Base-by-base conservation (phyloP, 2,888 invertebrate genomes). In the Parasteatoda lunata region DNA sequence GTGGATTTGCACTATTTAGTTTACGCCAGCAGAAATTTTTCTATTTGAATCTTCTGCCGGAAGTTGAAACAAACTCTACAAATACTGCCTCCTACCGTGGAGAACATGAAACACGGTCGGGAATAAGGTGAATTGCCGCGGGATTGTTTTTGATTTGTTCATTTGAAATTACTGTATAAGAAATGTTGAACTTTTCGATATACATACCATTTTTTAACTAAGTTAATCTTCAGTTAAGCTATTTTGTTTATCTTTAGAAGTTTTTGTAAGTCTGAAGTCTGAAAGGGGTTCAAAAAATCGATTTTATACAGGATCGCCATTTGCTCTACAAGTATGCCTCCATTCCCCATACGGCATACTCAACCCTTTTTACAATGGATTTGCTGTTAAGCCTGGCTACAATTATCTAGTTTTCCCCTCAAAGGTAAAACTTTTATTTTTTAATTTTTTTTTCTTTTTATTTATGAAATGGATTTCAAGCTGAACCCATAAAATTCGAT, bases 341-440 rank as follows among this genome's bases (percentile, higher is more conserved):
- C 87, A 87, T 64, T 75, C n/a, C 47, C 87, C 87, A 15, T 82
- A 78, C 3, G 54, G 59, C 0, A 48, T 78, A 2, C 45, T 88
- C 4, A 88, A 88, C 9, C 88, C 88, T 7, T 88, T 88, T 47
- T 65, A 65, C 13, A 64, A 80, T 30, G 88, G 88, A 8, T 88
- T 88, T 48, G 66, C 79, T 9, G 54, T 88, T 11, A 83, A 88
- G 13, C 83, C 88, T 13, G 81, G 87, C 9, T 77, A 81, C 30
- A 87, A 87, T 48, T 87, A 87, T 49, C 77, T 73, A 9, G 68
- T 87, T 11, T 82, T 82, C 51, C 87, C 82, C 7, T 69, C 87
- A 4, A 82, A 77, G 54, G 87, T 87, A 72, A 87, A 76, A 7
- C 47, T 3, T 30, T 30, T 30, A 30, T 1, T 30, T 30, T 30